Conservation (phyloP, 1,140 invertebrate genomes). For the Rhyacophila brunnea region DNA sequence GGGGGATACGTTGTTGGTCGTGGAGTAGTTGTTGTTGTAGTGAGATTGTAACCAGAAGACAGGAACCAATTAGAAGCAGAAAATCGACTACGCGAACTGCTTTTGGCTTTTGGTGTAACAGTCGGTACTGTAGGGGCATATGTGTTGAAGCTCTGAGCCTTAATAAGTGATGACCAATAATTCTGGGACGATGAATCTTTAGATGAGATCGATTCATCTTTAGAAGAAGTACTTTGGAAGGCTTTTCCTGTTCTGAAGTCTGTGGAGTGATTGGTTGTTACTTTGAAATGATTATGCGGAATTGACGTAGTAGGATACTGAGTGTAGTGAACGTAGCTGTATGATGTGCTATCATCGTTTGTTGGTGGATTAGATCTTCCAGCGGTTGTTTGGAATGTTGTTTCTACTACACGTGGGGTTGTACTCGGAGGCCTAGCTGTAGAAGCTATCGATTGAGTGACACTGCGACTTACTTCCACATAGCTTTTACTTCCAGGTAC, state of each 20-base stretch:
- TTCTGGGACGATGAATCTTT: constrained; percentile 11
- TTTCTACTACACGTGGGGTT: neutral
- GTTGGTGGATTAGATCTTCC: neutral
- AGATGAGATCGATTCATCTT: neutral
- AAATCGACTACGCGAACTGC: constrained; percentile 24
- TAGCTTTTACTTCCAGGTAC: constrained; percentile 32
- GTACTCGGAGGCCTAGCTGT: constrained; percentile 4
- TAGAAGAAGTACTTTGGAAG: neutral
- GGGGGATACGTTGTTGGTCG: constrained; percentile 38
- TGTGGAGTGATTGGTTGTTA: neutral
- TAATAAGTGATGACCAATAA: constrained; percentile 10
- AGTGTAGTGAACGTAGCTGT: constrained; percentile 24
- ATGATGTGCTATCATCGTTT: constrained; percentile 1
- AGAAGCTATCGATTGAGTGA: constrained; percentile 23
- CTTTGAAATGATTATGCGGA: constrained; percentile 10
- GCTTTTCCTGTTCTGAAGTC: constrained; percentile 18
- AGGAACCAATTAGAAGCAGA: constrained; percentile 32
- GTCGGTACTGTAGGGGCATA: constrained; percentile 31
- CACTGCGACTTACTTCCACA: constrained; percentile 31
- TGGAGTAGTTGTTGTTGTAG: constrained; percentile 28
- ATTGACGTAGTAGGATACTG: constrained; percentile 24
- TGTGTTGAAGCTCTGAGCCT: constrained; percentile 16
- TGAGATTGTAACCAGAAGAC: neutral
- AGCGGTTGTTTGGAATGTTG: constrained; percentile 2
- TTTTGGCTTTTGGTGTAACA: constrained; percentile 21